These are phyloP conservation scores for Tipula lateralis DNA, from an alignment of 2,888 invertebrate species.

Conservation along the genomic window DNA sequence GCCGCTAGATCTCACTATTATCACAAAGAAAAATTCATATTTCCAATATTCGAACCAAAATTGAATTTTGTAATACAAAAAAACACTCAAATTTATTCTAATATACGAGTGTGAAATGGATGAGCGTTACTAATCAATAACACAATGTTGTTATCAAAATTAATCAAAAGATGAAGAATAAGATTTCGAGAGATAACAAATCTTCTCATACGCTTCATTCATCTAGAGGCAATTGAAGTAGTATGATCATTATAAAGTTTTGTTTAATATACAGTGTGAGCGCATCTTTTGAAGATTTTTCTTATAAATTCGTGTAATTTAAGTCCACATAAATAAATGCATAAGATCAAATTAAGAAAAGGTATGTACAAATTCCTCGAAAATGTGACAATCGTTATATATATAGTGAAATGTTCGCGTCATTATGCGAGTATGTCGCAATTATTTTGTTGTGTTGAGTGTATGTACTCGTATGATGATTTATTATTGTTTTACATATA, in stretches of 20 bases:
- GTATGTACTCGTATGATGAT: not conserved
- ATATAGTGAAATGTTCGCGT: not conserved
- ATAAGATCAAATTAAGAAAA: not conserved
- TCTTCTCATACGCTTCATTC: not conserved
- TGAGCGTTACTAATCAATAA: not conserved
- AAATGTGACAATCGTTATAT: not conserved
- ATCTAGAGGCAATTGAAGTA: not conserved
- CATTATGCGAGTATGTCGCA: not conserved
- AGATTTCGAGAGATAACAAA: not conserved
- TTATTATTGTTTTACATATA: conserved; percentile 24
- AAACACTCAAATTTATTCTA: not conserved
- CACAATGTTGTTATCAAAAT: not conserved
- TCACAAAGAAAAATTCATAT: not conserved
- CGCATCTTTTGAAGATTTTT: not conserved
- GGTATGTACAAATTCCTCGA: not conserved
- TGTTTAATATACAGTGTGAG: not conserved
- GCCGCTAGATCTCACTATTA: not conserved
- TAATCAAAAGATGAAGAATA: not conserved
- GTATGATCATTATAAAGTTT: not conserved
- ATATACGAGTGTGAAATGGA: not conserved
- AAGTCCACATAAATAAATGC: not conserved
- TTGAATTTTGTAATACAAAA: not conserved
- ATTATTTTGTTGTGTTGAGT: not conserved
- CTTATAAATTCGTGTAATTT: not conserved
- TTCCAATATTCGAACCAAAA: not conserved